Base-by-base conservation (phyloP, 2,797 vertebrate genomes). In the Cynopterus sphinx region DNA sequence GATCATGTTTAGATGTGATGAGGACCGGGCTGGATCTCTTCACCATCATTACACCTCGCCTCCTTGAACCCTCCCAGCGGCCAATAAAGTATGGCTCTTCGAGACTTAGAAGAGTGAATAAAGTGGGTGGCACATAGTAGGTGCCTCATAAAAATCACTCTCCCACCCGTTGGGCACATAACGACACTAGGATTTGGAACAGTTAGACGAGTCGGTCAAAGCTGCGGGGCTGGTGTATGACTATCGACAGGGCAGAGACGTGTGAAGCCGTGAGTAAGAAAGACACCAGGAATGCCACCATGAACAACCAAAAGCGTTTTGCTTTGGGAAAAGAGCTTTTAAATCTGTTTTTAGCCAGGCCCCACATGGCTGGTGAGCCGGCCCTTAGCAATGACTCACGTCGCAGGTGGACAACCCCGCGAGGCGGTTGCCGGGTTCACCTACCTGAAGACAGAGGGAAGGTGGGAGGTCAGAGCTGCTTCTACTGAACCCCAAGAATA, bases 401-500 rank as follows among this genome's bases (percentile, higher is more conserved):
- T 41, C 75, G 26, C 51, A 0, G 3, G 41, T 3, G 4, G 43
- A 53, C 41, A 70, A n/a, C n/a, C 71, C 8, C 0, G 1, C 2
- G 26, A 84, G 65, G 71, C 2, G 8, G 22, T 24, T 0, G 65
- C 43, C 9, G 7, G 51, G 7, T 24, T 77, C 33, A 10, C 41
- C 43, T 53, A 33, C 36, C 31, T 41, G 53, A 36, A 55, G 61
- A 88, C 19, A 70, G n/a, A 91, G n/a, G 57, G 73, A 43, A 28
- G 10, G 2, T 2, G 2, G 26, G 28, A 55, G 31, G 16, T 11
- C 63, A 63, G 68, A 90, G 53, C 55, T 36, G 11, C 77, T 31
- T 12, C 12, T 7, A 24, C 28, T 9, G 0, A 33, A 0, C 2
- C 33, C 5, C 3, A 13, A 12, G 10, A 21, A 17, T 1, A 39